Base-by-base conservation (phyloP, 2,113 vertebrate genomes). In the Pterophyllum scalare region DNA sequence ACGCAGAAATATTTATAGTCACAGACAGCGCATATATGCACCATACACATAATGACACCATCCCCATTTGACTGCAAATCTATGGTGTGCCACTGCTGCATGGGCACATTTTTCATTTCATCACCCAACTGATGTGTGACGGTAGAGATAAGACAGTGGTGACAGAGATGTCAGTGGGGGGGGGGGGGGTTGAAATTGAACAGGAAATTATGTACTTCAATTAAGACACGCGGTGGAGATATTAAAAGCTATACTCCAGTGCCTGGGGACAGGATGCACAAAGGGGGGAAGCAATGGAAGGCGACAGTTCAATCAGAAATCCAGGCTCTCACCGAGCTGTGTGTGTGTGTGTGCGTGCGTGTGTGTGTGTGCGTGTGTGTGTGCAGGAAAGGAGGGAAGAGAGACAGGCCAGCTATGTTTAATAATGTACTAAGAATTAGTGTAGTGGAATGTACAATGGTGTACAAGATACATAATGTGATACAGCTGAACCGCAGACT, bases 121-220 rank as follows among this genome's bases (percentile, higher is more conserved):
- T 90, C 89, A 62, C 87, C 80, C 82, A 89, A 82, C 83, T 93
- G 90, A 92, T 93, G 90, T 93, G 93, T 94, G 93, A 94, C 90
- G 81, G 90, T 60, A 33, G 86, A 93, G 93, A 95, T 94, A 94
- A 92, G 91, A 90, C 89, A 33, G 80, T 67, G 81, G 86, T 91
- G 92, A 94, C 93, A 92, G 91, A 94, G 94, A 94, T 91, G 92
- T 94, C 83, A 83, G 56, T 8, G 64, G 49, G 49, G 49, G 57
- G 75, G 60, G 13, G 38, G 70, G 80, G 72, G 80, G 77, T 80
- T 83, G 78, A 94, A 91, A 95, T 88, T 84, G 87, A 94, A 95
- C 88, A 81, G 93, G 90, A 92, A 95, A 95, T 95, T 86, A 95
- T 94, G 91, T 91, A 92, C 92, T 93, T 93, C 94, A 93, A 94